Conservation (phyloP, 2,797 vertebrate species). For the Dipus sagitta region DNA sequence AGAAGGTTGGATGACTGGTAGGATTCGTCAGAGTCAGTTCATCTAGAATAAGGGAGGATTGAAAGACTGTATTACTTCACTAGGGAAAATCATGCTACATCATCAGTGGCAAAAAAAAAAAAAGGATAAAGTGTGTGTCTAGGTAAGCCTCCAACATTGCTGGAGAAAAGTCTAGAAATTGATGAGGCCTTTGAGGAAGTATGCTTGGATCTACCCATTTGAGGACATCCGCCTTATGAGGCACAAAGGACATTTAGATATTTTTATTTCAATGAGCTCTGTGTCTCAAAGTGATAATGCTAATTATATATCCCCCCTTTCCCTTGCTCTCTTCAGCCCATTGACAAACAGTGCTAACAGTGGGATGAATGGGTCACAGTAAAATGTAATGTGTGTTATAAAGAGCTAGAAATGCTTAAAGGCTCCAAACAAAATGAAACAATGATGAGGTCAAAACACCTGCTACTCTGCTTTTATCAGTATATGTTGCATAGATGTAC, state of each 20-base stretch:
- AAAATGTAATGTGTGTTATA: not conserved
- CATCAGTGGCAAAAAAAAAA: not conserved
- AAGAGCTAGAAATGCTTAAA: not conserved
- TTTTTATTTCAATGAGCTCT: not conserved
- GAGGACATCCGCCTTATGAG: not conserved
- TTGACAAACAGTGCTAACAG: not conserved
- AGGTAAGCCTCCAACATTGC: not conserved
- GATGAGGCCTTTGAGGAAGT: not conserved
- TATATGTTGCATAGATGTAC: not conserved
- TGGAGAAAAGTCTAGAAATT: not conserved
- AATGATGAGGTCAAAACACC: not conserved
- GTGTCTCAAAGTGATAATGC: not conserved
- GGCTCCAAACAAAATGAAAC: not conserved
- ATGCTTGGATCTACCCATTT: not conserved
- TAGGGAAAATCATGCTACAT: not conserved
- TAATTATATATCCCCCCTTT: not conserved
- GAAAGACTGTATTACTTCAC: not conserved
- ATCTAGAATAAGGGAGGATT: not conserved
- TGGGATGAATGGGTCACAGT: not conserved
- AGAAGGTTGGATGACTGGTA: not conserved
- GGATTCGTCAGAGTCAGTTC: not conserved
- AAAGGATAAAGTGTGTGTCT: not conserved
- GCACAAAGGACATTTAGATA: not conserved
- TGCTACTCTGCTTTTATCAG: not conserved
- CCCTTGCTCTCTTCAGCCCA: accelerated